phyloP scores from a whole-genome alignment of 2,797 vertebrate species.

The Bradypodion pumilum region DNA sequence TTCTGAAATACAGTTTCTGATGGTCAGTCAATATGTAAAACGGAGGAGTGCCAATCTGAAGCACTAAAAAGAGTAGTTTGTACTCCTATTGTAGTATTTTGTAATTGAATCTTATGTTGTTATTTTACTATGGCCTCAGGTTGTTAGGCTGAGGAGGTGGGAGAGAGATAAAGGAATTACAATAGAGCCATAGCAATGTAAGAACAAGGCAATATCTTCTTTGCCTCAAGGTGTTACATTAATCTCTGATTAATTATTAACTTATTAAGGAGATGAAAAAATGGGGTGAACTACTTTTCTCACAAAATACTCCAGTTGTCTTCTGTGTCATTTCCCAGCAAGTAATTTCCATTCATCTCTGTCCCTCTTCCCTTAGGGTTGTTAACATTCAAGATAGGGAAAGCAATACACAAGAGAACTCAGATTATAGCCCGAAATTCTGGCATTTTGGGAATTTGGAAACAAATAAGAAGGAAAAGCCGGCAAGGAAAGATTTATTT shows the following conservation, averaged over 20 bases:
- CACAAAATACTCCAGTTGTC: slow-evolving; percentile 61
- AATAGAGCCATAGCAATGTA: slow-evolving; percentile 72
- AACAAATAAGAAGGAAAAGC: slow-evolving; percentile 30
- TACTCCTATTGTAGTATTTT: slow-evolving; percentile 69
- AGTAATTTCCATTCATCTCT: slow-evolving; percentile 50
- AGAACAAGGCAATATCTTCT: slow-evolving; percentile 72
- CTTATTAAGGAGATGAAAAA: slow-evolving; percentile 76
- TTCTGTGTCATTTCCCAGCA: slow-evolving; percentile 62
- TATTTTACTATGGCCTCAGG: slow-evolving; percentile 70
- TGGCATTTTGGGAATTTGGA: not conserved
- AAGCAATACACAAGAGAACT: not conserved
- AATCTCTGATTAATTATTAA: slow-evolving; percentile 79
- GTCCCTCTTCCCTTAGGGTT: not conserved
- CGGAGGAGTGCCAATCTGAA: slow-evolving; percentile 65
- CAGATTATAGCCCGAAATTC: not conserved
- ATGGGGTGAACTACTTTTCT: slow-evolving; percentile 72
- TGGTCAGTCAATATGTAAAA: slow-evolving; percentile 69
- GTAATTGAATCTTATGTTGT: slow-evolving; percentile 71
- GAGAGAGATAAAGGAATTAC: slow-evolving; percentile 76
- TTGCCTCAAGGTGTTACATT: slow-evolving; percentile 77
- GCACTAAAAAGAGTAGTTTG: slow-evolving; percentile 65
- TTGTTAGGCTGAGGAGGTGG: slow-evolving; percentile 69
- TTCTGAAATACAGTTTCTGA: slow-evolving; percentile 49
- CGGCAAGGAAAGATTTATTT: not conserved
- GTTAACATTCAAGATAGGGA: slow-evolving; percentile 35